A percentile compares a stretch with the other conserved stretches of the same genome.
Evolutionary conservation across 2,888 invertebrate species (phyloP).

Genomic region (Cordylochernes scorpioides): DNA sequence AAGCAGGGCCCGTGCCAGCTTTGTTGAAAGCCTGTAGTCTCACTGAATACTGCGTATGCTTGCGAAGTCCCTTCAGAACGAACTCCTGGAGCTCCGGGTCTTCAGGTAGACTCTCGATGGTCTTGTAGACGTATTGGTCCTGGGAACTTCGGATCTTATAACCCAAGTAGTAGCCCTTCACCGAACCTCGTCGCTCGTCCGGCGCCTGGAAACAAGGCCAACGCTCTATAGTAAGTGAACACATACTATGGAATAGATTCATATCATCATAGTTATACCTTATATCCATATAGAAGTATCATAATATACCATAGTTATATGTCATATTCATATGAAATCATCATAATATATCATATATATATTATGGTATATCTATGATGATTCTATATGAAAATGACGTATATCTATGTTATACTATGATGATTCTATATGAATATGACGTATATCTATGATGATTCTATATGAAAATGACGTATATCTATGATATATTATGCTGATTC

Average conservation of each 20-base stretch:
- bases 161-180: conserved; percentile 11
- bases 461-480: no score
- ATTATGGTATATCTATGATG: no score
- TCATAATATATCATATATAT: no score
- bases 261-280: not conserved
- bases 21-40: conserved; percentile 21
- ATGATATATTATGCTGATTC: no score
- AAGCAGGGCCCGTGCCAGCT: conserved; percentile 21
- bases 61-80: conserved; percentile 19
- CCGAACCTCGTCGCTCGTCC: conserved; percentile 10
- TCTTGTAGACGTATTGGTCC: conserved; percentile 12
- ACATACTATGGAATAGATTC: not conserved
- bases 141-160: conserved; percentile 8
- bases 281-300: not conserved
- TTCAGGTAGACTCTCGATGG: conserved; percentile 14
- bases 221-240: no score
- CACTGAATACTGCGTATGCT: conserved; percentile 21
- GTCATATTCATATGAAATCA: no score
- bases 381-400: no score
- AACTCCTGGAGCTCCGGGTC: conserved; percentile 14
- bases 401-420: no score
- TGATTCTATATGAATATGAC: no score
- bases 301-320: no score
- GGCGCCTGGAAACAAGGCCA: no score
- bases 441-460: no score